phyloP scores from a whole-genome alignment of 1,140 invertebrate genomes.

The Delia radicum region DNA sequence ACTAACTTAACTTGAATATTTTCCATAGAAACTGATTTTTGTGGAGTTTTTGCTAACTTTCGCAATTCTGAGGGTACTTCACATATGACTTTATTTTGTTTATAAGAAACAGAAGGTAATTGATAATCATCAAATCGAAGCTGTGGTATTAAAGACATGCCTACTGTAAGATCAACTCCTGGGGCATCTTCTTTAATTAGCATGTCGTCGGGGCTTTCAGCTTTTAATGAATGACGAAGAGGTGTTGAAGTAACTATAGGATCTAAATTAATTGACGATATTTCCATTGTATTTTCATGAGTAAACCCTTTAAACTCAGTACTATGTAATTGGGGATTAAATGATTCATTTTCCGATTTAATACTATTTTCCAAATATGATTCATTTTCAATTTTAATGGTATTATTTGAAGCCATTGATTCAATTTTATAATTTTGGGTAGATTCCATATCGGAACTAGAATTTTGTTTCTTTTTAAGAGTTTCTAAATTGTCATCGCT shows the following conservation, averaged over 20 bases:
- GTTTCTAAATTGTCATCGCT: conserved; percentile 31
- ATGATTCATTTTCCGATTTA: not conserved
- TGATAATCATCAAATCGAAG: not conserved
- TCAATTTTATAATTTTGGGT: too few species aligned
- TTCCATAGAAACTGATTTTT: not conserved
- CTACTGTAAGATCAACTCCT: not conserved
- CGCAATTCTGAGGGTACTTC: conserved; percentile 29
- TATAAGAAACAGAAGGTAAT: not conserved
- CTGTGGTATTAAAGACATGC: conserved; percentile 21
- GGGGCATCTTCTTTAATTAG: not conserved
- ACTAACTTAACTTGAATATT: too few species aligned
- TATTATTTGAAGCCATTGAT: too few species aligned
- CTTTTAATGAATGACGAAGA: not conserved
- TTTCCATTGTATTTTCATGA: not conserved
- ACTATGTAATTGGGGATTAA: not conserved
- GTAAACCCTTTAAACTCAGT: not conserved
- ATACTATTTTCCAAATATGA: not conserved
- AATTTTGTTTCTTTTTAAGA: not conserved
- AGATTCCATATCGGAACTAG: too few species aligned
- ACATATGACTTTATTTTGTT: conserved; percentile 4
- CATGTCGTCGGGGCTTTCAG: not conserved
- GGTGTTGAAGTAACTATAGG: not conserved
- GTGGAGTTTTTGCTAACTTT: not conserved
- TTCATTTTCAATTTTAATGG: not conserved
- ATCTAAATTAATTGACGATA: not conserved